Percentiles rank a stretch among this genome's conserved stretches.
These are phyloP conservation scores for Porites cylindrica DNA, from an alignment of 92 coral and sea anemone species.

Conservation along the genomic window DNA sequence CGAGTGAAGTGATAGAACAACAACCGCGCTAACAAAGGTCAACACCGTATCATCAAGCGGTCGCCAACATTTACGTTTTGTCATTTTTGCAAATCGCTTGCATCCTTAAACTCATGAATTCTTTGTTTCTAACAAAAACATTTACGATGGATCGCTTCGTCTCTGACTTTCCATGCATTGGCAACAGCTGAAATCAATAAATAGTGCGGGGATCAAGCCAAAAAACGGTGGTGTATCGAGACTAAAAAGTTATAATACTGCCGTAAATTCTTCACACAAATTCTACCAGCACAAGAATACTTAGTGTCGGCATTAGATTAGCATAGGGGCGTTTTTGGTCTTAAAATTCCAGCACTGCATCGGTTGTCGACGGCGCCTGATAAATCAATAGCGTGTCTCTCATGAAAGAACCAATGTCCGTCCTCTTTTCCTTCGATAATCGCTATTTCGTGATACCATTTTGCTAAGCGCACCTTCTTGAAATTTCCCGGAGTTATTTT, in stretches of 20 bases:
- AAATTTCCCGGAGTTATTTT: constrained; percentile 8
- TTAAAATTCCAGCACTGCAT: constrained; percentile 33
- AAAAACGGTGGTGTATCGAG: background rate
- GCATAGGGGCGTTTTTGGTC: constrained; percentile 4
- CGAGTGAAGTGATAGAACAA: constrained; percentile 83
- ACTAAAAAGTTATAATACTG: constrained; percentile 31
- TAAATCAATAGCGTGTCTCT: constrained; percentile 5
- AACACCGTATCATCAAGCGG: constrained; percentile 71
- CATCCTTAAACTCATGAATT: background rate
- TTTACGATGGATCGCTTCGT: constrained; percentile 11
- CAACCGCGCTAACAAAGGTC: constrained; percentile 79
- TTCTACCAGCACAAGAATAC: too few species aligned
- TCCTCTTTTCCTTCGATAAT: background rate
- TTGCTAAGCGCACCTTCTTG: constrained; percentile 16
- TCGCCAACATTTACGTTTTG: constrained; percentile 46
- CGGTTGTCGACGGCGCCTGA: background rate
- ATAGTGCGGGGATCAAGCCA: constrained; percentile 8
- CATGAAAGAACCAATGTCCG: constrained; percentile 12
- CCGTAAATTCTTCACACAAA: constrained; percentile 11
- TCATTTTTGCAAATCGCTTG: constrained; percentile 41
- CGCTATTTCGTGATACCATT: constrained; percentile 27
- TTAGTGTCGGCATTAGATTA: constrained; percentile 13
- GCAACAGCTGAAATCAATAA: background rate
- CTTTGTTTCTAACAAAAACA: constrained; percentile 2
- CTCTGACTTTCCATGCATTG: background rate